Percentiles rank a stretch among this genome's conserved stretches.
Evolutionary conservation across 2,113 vertebrate genomes (phyloP).

Genomic region (Myrmecophaga tridactyla): DNA sequence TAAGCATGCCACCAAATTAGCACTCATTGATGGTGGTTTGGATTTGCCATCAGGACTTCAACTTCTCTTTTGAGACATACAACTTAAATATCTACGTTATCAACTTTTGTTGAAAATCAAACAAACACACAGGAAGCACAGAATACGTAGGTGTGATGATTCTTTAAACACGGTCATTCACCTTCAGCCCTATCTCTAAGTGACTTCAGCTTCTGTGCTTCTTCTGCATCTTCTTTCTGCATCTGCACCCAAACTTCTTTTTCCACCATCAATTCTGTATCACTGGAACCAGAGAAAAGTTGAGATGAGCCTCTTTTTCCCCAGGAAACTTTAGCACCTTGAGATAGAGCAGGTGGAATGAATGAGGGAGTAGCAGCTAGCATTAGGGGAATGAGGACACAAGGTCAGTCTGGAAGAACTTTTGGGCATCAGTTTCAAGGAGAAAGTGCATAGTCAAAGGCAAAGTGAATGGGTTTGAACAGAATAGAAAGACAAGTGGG

Average conservation of each 20-base stretch:
- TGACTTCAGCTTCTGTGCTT: neutral
- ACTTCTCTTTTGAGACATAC: neutral
- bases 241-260: neutral
- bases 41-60: neutral
- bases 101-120: neutral
- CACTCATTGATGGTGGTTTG: neutral
- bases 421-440: neutral
- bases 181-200: neutral
- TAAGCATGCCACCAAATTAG: neutral
- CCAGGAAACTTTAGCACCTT: fast-evolving
- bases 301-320: fast-evolving
- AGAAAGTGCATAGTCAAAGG: neutral
- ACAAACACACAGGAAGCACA: neutral
- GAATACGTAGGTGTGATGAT: neutral
- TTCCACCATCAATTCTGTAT: neutral
- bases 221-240: neutral
- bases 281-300: neutral
- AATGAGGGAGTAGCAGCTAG: fast-evolving
- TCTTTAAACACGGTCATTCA: neutral
- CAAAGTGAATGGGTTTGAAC: neutral
- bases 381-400: neutral
- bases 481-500: neutral
- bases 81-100: neutral
- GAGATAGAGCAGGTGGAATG: too few relatives aligned
- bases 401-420: neutral